phyloP scores from a whole-genome alignment of 2,797 vertebrate species.

The Sebastes itinus region DNA sequence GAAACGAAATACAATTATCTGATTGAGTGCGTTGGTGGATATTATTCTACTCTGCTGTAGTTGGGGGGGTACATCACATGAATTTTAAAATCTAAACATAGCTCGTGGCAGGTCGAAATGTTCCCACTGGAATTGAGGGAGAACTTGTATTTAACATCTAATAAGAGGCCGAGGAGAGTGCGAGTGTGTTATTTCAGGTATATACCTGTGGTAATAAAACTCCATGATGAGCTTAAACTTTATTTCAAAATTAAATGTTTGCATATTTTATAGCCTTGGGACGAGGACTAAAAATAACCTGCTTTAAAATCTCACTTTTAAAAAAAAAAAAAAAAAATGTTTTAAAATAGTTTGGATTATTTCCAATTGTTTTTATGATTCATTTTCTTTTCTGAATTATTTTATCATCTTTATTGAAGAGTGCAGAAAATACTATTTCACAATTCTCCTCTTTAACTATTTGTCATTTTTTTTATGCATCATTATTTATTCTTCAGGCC shows the following conservation, averaged over 20 bases:
- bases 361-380: conserved; percentile 4
- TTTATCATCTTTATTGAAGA: neutral
- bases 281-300: conserved; percentile 10
- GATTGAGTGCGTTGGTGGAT: conserved; percentile 69
- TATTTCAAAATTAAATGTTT: conserved; percentile 18
- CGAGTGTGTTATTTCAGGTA: conserved; percentile 10
- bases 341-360: neutral
- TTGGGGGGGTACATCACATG: conserved; percentile 55
- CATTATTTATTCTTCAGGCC: neutral
- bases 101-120: conserved; percentile 59
- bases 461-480: neutral
- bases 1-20: conserved; percentile 76
- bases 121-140: conserved; percentile 56
- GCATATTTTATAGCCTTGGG: conserved; percentile 1
- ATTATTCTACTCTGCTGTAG: conserved; percentile 65
- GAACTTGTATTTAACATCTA: conserved; percentile 63
- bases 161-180: conserved; percentile 25
- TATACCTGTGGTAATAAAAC: conserved; percentile 19
- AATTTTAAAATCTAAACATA: conserved; percentile 75
- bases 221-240: conserved; percentile 12
- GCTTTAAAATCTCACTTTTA: neutral
- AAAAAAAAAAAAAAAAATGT: neutral
- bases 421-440: neutral
- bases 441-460: neutral
- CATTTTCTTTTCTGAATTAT: neutral